Percentiles rank a stretch among this genome's conserved stretches.
These are phyloP conservation scores for Corella eumyota DNA, from an alignment of 23 tunicate species.

Conservation along the genomic window DNA sequence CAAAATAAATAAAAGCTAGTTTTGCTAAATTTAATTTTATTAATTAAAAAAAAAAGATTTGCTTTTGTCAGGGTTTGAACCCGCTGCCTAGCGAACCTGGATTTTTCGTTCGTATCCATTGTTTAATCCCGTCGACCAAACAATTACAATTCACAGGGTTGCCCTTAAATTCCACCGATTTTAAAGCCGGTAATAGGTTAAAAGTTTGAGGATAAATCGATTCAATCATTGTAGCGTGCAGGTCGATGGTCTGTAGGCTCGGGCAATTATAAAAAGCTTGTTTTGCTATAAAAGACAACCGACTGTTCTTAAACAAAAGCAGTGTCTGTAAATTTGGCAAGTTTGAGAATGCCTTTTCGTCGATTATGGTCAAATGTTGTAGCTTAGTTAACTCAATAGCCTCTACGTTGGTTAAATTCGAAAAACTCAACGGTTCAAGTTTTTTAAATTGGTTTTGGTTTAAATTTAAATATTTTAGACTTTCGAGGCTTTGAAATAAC, in stretches of 20 bases:
- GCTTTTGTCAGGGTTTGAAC: no score
- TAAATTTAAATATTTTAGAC: constrained; percentile 4
- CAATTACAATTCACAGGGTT: constrained; percentile 45
- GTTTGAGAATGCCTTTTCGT: constrained; percentile 9
- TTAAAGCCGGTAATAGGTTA: constrained; percentile 12
- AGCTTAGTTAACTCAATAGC: constrained; percentile 12
- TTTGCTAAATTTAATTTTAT: no score
- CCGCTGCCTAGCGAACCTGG: no score
- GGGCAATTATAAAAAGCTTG: constrained; percentile 11
- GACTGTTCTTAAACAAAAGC: constrained; percentile 8
- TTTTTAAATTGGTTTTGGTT: constrained; percentile 12
- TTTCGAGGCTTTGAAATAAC: neutral
- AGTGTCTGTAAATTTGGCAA: constrained; percentile 6
- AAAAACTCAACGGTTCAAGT: neutral
- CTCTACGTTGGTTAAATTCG: neutral
- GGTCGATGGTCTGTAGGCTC: constrained; percentile 1
- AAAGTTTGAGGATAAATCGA: neutral
- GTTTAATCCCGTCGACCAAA: constrained; percentile 29
- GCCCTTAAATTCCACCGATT: constrained; percentile 2
- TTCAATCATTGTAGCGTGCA: constrained; percentile 19
- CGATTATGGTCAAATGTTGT: constrained; percentile 3
- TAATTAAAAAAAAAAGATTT: no score
- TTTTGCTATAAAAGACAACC: constrained; percentile 9
- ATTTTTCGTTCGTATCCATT: no score
- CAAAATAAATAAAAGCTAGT: no score